A percentile compares a stretch with the other conserved stretches of the same genome.
These are phyloP conservation scores for Mechanitis messenoides DNA, from an alignment of 2,888 invertebrate species.

Conservation along the genomic window DNA sequence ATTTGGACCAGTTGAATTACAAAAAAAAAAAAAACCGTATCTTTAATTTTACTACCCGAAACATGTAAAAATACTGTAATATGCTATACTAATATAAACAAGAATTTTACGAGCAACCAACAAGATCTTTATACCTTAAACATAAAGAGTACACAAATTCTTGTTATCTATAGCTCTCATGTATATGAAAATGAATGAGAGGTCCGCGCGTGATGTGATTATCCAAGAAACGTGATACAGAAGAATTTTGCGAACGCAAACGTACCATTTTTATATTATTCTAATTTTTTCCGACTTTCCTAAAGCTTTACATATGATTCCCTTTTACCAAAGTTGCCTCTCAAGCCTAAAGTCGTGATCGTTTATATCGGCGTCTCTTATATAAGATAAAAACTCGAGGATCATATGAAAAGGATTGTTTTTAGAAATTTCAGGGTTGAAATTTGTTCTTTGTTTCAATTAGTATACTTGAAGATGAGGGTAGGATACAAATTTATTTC, in stretches of 20 bases:
- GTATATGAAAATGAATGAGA: conserved; percentile 27
- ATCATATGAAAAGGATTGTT: background rate
- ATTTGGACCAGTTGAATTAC: no score
- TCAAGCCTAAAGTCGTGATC: conserved; percentile 1
- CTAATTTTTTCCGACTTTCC: conserved; percentile 31
- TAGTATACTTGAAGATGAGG: background rate
- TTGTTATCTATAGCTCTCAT: conserved; percentile 10
- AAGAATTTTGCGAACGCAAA: conserved; percentile 27
- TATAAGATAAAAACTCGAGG: conserved; percentile 5
- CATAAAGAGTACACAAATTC: conserved; percentile 9
- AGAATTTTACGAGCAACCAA: background rate
- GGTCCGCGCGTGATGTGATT: conserved; percentile 44
- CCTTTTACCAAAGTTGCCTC: conserved; percentile 11
- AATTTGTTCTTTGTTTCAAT: background rate
- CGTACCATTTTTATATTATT: conserved; percentile 36
- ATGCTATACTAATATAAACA: background rate
- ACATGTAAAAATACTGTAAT: no score
- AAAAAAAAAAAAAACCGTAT: no score
- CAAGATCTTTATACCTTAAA: conserved; percentile 2
- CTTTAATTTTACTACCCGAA: no score
- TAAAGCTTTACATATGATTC: conserved; percentile 25
- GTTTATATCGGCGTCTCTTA: background rate
- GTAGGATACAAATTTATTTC: background rate
- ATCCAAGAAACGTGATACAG: conserved; percentile 43
- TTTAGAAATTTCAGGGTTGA: background rate